These are phyloP conservation scores for Clusia tigrina DNA, from an alignment of 2,888 invertebrate species.

Conservation along the genomic window DNA sequence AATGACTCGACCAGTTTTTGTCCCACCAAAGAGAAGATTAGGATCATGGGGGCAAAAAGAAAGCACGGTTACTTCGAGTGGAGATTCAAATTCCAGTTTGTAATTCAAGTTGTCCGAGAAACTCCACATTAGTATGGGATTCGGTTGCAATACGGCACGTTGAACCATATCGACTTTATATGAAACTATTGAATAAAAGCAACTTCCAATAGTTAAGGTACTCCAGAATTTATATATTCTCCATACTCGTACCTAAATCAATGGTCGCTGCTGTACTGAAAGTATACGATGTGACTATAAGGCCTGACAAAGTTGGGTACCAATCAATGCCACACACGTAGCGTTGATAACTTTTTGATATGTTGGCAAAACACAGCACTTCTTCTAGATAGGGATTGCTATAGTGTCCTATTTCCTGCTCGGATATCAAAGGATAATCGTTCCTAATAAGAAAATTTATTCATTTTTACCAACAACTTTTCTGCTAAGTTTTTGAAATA, in stretches of 20 bases:
- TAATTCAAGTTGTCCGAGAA: slow-evolving; percentile 75
- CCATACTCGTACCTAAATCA: slow-evolving; percentile 44
- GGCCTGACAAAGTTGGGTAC: slow-evolving; percentile 77
- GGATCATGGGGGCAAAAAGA: slow-evolving; percentile 76
- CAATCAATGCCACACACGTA: slow-evolving; percentile 73
- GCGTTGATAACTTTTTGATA: slow-evolving; percentile 71
- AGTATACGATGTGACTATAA: slow-evolving; percentile 74
- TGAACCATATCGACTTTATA: slow-evolving; percentile 66
- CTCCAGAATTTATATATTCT: background rate
- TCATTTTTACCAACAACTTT: slow-evolving; percentile 10
- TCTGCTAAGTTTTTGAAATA: no score
- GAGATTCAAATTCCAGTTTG: slow-evolving; percentile 74
- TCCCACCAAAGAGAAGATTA: slow-evolving; percentile 76
- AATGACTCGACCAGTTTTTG: slow-evolving; percentile 75
- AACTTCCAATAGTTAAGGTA: background rate
- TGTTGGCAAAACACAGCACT: slow-evolving; percentile 72
- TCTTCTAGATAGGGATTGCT: slow-evolving; percentile 58
- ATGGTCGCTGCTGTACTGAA: slow-evolving; percentile 66
- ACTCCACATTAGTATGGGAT: slow-evolving; percentile 79
- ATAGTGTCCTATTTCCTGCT: slow-evolving; percentile 48
- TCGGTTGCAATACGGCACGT: slow-evolving; percentile 70
- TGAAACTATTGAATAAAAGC: slow-evolving; percentile 35
- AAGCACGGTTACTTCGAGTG: slow-evolving; percentile 72
- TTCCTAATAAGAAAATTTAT: slow-evolving; percentile 53
- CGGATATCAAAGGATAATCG: slow-evolving; percentile 58